Evolutionary conservation across 2,113 vertebrate genomes (phyloP).

Genomic region (Hipposideros armiger): DNA sequence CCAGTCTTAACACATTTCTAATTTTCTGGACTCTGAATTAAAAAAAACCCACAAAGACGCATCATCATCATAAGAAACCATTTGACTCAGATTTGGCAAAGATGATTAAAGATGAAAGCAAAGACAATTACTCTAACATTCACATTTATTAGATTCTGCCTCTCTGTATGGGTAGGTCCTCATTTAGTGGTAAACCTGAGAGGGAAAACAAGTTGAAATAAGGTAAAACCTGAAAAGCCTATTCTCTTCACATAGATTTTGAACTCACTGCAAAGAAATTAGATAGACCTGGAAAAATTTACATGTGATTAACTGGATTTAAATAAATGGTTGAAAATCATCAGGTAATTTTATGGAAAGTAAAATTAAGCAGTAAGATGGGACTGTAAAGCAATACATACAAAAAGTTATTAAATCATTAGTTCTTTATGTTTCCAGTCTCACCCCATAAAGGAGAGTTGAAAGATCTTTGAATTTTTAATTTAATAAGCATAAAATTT

Average conservation of each 20-base stretch:
- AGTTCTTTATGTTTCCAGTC: constrained; percentile 3
- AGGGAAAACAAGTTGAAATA: constrained; percentile 18
- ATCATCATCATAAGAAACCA: neutral
- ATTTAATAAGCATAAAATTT: constrained; percentile 5
- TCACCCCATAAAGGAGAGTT: neutral
- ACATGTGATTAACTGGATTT: neutral
- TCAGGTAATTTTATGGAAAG: neutral
- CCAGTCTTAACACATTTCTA: neutral
- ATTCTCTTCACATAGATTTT: constrained; percentile 6
- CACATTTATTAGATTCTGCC: neutral
- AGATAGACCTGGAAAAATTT: neutral
- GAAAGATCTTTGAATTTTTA: constrained; percentile 38
- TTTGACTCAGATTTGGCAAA: constrained; percentile 20
- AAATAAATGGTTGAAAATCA: constrained; percentile 17
- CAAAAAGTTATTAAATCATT: constrained; percentile 12
- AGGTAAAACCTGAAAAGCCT: constrained; percentile 21
- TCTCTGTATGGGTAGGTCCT: neutral
- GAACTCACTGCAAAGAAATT: neutral
- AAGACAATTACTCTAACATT: constrained; percentile 27
- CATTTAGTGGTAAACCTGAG: neutral
- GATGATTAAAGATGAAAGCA: neutral
- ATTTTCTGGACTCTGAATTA: constrained; percentile 7
- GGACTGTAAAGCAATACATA: neutral
- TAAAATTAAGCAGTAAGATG: constrained; percentile 42
- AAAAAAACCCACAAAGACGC: neutral